Evolutionary conservation across 2,113 vertebrate genomes (phyloP).

Genomic region (Podarcis raffonei): DNA sequence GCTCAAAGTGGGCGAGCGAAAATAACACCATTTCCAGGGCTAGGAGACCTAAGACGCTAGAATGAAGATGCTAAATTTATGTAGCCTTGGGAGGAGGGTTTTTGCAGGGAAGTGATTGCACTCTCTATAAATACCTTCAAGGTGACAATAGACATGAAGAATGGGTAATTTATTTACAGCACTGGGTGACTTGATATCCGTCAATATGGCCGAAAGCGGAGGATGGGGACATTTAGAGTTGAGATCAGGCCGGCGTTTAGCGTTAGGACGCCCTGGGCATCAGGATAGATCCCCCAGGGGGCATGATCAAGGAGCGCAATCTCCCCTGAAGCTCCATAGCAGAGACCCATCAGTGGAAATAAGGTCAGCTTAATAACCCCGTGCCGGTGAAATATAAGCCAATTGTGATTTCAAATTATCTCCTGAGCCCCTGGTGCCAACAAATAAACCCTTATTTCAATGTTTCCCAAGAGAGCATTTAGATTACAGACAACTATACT

Average conservation of each 20-base stretch:
- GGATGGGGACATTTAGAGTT: conserved; percentile 22
- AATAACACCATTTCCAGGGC: neutral
- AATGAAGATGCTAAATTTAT: conserved; percentile 57
- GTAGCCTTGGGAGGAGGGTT: conserved; percentile 40
- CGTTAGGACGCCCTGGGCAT: conserved; percentile 16
- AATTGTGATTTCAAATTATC: conserved; percentile 52
- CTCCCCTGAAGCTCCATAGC: conserved; percentile 41
- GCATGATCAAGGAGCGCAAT: conserved; percentile 6
- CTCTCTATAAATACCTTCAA: conserved; percentile 65
- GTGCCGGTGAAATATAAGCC: conserved; percentile 38
- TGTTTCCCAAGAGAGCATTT: conserved; percentile 2
- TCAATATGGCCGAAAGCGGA: conserved; percentile 12
- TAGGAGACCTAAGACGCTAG: conserved; percentile 45
- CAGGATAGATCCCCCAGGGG: neutral
- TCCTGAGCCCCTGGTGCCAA: conserved; percentile 41
- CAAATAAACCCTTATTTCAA: conserved; percentile 18
- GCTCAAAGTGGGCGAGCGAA: neutral
- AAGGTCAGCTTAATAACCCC: conserved; percentile 41
- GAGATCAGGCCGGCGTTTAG: neutral
- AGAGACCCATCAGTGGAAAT: conserved; percentile 34
- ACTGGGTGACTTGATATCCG: conserved; percentile 29
- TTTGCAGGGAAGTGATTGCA: conserved; percentile 48
- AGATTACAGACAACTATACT: neutral
- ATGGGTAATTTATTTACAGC: conserved; percentile 51
- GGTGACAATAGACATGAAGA: conserved; percentile 63